Evolutionary conservation across 2,113 vertebrate genomes (phyloP).

Genomic region (Meleagris gallopavo): DNA sequence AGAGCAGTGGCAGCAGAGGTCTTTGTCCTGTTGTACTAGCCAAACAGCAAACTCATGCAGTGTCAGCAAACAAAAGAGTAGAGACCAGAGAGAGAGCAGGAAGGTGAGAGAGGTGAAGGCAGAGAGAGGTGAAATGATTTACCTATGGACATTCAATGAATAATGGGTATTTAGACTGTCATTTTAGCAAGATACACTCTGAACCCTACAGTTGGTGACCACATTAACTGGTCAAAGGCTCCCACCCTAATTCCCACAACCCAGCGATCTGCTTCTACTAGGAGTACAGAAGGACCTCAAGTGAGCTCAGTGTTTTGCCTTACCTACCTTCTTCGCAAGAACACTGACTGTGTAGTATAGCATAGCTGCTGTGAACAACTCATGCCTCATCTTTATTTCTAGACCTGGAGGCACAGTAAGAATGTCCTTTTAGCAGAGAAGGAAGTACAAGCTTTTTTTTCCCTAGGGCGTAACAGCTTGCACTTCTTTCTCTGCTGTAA

Average conservation of each 20-base stretch:
- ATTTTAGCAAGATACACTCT: not conserved
- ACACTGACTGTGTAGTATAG: not conserved
- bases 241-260: not conserved
- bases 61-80: not conserved
- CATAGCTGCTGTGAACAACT: not conserved
- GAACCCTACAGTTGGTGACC: not conserved
- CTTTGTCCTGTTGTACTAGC: rapidly evolving
- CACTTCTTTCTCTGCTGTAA: not conserved
- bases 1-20: not conserved
- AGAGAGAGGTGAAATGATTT: not conserved
- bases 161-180: not conserved
- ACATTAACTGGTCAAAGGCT: not conserved
- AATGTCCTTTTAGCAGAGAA: not conserved
- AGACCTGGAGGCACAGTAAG: not conserved
- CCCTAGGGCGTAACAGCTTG: not conserved
- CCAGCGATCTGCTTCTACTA: not conserved
- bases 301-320: not conserved
- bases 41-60: rapidly evolving
- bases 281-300: rapidly evolving
- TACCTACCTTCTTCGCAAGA: not conserved
- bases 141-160: rapidly evolving
- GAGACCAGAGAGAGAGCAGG: not conserved
- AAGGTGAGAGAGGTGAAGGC: not conserved
- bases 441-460: not conserved
- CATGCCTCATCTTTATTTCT: not conserved